phyloP scores from a whole-genome alignment of 2,113 vertebrate species.

The Hippocampus abdominalis region DNA sequence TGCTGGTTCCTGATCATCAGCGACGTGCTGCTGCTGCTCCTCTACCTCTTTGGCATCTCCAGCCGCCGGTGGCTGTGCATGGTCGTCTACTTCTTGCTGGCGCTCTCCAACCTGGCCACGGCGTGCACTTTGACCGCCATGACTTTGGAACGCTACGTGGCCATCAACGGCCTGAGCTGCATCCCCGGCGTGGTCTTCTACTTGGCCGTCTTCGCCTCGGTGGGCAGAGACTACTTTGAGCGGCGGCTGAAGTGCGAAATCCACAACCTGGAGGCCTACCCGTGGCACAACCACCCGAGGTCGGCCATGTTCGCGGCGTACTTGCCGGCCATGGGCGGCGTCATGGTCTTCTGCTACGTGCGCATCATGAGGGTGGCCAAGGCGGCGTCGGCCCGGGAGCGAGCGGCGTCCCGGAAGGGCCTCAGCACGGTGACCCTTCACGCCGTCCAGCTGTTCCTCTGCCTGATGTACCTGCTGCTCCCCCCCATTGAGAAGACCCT shows the following conservation, averaged over 20 bases:
- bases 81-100: background rate
- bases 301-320: background rate
- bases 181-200: background rate
- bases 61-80: background rate
- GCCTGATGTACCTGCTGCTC: too few relatives aligned
- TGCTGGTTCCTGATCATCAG: background rate
- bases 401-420: too few relatives aligned
- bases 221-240: background rate
- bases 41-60: background rate
- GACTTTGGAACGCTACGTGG: background rate
- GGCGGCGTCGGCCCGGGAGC: too few relatives aligned
- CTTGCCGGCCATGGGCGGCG: background rate
- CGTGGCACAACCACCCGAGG: background rate
- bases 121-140: background rate
- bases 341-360: background rate
- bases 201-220: background rate
- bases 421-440: too few relatives aligned
- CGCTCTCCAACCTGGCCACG: background rate
- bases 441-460: too few relatives aligned
- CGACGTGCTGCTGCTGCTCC: background rate
- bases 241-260: accelerated
- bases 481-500: too few relatives aligned
- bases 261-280: background rate
- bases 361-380: background rate
- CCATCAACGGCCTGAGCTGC: background rate